Evolutionary conservation across 30 jellyfish, hydroid and myxozoan genomes (phyloP), one percentile per base, ranked within the genome.

Genomic region (Clytia hemisphaerica): DNA sequence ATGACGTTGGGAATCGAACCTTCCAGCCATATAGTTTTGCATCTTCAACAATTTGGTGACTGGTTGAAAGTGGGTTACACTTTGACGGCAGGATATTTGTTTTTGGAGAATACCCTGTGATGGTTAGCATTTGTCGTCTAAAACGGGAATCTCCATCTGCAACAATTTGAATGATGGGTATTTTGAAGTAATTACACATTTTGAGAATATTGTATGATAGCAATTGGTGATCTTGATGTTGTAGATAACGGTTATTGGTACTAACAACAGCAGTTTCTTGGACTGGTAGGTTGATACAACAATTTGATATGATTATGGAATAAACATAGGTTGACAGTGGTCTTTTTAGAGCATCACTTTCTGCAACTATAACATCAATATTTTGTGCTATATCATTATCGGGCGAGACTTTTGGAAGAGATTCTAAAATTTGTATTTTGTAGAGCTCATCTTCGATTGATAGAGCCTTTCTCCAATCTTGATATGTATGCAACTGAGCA

Each of bases 301-400:
- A n/a, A 28, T 28, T 32, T 30, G 32, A 30, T 60, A 60, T 29
- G 27, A 54, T 54, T 25, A 58, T 4, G 4, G 73, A 60, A 36
- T 60, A 60, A 9, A 60, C 73, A 33, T 60, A 60, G 22, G 73
- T 60, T 31, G 73, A 60, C 55, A 50, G 32, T 22, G 73, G 62
- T 31, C 73, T 60, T 5, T 36, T 31, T 26, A 60, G 32, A 27
- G 73, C 73, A 16, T 60, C 44, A 15, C 55, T 54, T 18, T 60
- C 73, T 32, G 73, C 73, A 60, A 60, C 32, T 24, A 10, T 24
- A n/a, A 7, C n/a, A 31, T 60, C 73, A n/a, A 32, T 31, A n/a
- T 24, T 0, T 36, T 60, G 32, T 31, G 73, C 73, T 27, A 54
- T 30, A 4, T 60, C 73, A 22, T 15, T 36, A 12, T 50, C 55